Conservation (phyloP, 2,113 vertebrate genomes). For the Xenus cinereus region DNA sequence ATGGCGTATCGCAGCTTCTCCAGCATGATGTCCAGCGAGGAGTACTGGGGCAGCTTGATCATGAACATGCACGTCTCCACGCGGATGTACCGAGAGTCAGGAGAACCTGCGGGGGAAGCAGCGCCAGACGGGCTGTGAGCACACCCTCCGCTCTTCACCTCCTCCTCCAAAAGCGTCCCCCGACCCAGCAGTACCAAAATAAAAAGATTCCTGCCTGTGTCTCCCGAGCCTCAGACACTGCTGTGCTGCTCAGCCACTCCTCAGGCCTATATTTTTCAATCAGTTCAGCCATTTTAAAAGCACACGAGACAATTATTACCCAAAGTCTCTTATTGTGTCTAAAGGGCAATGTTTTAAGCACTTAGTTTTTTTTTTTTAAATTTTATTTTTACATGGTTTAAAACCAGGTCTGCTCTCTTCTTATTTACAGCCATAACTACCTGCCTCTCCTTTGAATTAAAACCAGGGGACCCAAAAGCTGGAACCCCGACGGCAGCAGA, state of each 20-base stretch:
- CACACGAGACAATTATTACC: accelerated
- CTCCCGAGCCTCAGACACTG: accelerated
- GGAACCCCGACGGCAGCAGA: accelerated
- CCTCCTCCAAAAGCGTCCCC: accelerated
- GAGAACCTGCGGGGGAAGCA: conserved; percentile 77
- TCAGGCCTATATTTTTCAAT: accelerated
- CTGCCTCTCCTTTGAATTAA: neutral
- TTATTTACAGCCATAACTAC: neutral
- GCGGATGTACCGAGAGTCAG: conserved; percentile 92
- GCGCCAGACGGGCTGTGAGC: neutral
- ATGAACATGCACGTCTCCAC: conserved; percentile 99
- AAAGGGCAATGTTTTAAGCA: neutral
- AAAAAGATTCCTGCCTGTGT: accelerated
- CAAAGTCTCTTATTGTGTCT: neutral
- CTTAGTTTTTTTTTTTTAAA: too few relatives aligned
- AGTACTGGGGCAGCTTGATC: conserved; percentile 98
- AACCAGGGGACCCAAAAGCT: neutral
- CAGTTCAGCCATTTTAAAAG: accelerated
- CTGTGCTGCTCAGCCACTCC: neutral
- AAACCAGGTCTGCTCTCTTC: neutral
- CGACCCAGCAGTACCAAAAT: accelerated
- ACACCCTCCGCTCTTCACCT: accelerated
- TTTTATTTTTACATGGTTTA: neutral
- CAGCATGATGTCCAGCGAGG: conserved; percentile 93
- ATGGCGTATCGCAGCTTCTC: conserved; percentile 96